Evolutionary conservation across 2,888 invertebrate species (phyloP).

Genomic region (Itoplectis maculator): DNA sequence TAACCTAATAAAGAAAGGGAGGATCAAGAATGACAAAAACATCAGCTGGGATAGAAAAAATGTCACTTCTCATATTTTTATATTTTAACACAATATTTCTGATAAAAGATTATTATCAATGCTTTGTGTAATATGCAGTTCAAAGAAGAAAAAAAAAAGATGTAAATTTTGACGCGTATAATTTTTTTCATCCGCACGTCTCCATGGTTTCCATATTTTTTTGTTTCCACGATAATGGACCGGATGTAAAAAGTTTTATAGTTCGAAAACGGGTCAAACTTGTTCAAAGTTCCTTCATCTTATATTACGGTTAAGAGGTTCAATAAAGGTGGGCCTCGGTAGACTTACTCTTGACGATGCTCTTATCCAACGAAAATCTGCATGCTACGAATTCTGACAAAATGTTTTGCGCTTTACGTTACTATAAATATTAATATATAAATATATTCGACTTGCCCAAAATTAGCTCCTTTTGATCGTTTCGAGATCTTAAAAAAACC

Average conservation of each 20-base stretch:
- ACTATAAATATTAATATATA: slow-evolving; percentile 13
- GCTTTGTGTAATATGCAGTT: not conserved
- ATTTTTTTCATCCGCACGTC: slow-evolving; percentile 38
- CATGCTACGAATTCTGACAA: slow-evolving; percentile 19
- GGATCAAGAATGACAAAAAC: slow-evolving; percentile 17
- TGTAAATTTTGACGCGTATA: slow-evolving; percentile 18
- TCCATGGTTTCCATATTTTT: not conserved
- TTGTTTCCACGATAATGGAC: slow-evolving; percentile 35
- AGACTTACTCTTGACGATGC: slow-evolving; percentile 52
- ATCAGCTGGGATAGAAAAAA: not conserved
- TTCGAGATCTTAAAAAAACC: not conserved
- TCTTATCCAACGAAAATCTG: slow-evolving; percentile 45
- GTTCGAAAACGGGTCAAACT: slow-evolving; percentile 65
- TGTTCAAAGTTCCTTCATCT: slow-evolving; percentile 63
- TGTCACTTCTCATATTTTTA: not conserved
- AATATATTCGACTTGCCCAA: not conserved
- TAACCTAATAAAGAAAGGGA: not conserved
- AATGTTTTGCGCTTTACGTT: not conserved
- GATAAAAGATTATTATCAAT: not conserved
- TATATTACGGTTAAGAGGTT: slow-evolving; percentile 54
- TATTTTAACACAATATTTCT: not conserved
- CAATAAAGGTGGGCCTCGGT: slow-evolving; percentile 54
- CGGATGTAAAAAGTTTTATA: slow-evolving; percentile 54
- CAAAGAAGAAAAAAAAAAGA: slow-evolving; percentile 11
- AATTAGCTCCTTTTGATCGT: not conserved